These are phyloP conservation scores for Tryphoninae sp. DNA, from an alignment of 2,888 invertebrate genomes.

Conservation along the genomic window DNA sequence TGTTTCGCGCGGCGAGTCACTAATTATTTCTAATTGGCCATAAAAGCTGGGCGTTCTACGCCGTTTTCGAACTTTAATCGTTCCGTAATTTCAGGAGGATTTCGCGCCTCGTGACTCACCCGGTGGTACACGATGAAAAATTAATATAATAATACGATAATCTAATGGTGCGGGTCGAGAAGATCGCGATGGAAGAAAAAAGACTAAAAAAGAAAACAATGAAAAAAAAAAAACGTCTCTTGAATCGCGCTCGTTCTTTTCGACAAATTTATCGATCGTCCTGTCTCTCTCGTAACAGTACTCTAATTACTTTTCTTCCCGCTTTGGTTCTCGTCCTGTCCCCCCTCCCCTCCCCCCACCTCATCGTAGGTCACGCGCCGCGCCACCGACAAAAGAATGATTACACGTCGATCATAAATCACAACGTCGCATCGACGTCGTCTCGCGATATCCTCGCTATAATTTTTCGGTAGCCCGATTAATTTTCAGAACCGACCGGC, in stretches of 20 bases:
- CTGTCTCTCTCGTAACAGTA: slow-evolving; percentile 50
- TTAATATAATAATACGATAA: not conserved
- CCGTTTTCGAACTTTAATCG: slow-evolving; percentile 53
- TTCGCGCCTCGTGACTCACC: slow-evolving; percentile 52
- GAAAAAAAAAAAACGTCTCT: slow-evolving; percentile 4
- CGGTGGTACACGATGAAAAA: not conserved
- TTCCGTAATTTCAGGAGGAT: slow-evolving; percentile 50
- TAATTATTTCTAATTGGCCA: slow-evolving; percentile 63
- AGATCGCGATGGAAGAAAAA: slow-evolving; percentile 19
- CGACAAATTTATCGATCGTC: slow-evolving; percentile 3
- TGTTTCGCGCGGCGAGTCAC: slow-evolving; percentile 48
- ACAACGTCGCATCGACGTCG: slow-evolving; percentile 22
- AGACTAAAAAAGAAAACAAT: not conserved
- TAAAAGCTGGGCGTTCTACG: slow-evolving; percentile 57
- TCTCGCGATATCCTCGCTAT: not conserved
- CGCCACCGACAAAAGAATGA: slow-evolving; percentile 21
- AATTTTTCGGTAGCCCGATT: not conserved
- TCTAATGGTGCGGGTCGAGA: not conserved
- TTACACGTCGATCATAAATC: slow-evolving; percentile 49
- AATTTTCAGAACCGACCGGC: not conserved
- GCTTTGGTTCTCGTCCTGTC: slow-evolving; percentile 17
- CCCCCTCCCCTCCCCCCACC: not conserved
- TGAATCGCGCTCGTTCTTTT: too few relatives aligned
- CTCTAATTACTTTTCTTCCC: slow-evolving; percentile 49
- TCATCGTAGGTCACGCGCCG: slow-evolving; percentile 12